Conservation (phyloP, 2,888 invertebrate genomes). For the Drosophila diplacantha region DNA sequence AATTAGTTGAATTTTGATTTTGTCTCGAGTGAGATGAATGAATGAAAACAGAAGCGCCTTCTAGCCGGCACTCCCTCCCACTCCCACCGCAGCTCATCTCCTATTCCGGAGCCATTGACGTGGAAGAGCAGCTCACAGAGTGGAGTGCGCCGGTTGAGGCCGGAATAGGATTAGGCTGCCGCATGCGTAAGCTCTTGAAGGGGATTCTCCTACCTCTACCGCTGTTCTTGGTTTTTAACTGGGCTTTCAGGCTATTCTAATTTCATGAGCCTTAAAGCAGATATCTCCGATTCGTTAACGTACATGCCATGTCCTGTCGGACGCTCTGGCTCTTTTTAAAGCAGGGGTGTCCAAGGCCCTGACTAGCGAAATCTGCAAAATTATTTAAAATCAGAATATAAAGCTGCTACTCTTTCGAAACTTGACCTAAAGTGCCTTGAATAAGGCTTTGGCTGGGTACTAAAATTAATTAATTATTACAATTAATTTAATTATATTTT, state of each 20-base stretch:
- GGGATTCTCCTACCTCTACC: neutral
- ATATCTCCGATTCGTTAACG: neutral
- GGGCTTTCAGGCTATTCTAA: slow-evolving; percentile 11
- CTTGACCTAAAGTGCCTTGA: neutral
- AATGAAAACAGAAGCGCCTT: slow-evolving; percentile 42
- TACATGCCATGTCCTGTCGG: neutral
- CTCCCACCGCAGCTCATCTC: neutral
- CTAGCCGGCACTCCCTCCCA: slow-evolving; percentile 20
- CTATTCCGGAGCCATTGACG: slow-evolving; percentile 38
- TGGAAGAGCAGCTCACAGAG: slow-evolving; percentile 38
- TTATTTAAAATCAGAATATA: too few relatives aligned
- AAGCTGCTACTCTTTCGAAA: neutral
- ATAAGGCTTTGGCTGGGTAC: too few relatives aligned
- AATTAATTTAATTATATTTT: neutral
- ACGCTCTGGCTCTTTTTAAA: neutral
- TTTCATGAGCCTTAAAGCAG: neutral
- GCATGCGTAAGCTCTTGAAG: slow-evolving; percentile 14
- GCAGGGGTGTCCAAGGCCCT: neutral
- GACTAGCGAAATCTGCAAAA: too few relatives aligned
- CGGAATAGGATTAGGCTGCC: slow-evolving; percentile 30
- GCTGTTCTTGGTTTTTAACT: slow-evolving; percentile 1
- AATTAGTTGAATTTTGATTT: slow-evolving; percentile 70
- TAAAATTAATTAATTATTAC: neutral
- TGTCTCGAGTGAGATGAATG: slow-evolving; percentile 53
- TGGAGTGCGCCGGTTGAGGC: slow-evolving; percentile 9